Evolutionary conservation across 2,888 invertebrate species (phyloP), one percentile per base, ranked within the genome.

Genomic region (Cataglyphis altisquamis): DNA sequence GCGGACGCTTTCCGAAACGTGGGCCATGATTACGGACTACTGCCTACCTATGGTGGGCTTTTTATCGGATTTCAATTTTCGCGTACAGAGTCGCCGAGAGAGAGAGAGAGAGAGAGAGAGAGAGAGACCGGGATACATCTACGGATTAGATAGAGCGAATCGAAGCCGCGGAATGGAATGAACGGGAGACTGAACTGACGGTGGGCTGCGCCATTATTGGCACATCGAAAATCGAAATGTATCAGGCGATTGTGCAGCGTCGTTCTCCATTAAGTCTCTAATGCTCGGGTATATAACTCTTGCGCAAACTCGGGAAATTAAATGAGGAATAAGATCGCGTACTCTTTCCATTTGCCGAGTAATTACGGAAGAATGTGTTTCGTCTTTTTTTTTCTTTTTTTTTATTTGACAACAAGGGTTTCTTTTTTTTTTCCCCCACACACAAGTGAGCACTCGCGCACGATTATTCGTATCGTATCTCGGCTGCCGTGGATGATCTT

Each of bases 211-310:
- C 86, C 87, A 90, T 90, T 90, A 90, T 88, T 88, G 89, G 87
- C 70, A 83, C 86, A 87, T 86, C 83, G 91, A 91, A 90, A 91
- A 91, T 91, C 87, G 89, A 88, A 89, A 84, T 91, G 90, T 90
- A 90, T 90, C 87, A 86, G 72, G 41, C 81, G 91, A 85, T 87
- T 88, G 86, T 83, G 78, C 70, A 82, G 88, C 88, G 41, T 57
- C 67, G 2, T 12, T 57, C 55, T 18, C 55, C 57, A 77, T 57
- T 77, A 67, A 77, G 67, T 67, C 67, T 39, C 67, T 41, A 55
- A 55, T 48, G 29, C 15, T 15, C 67, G 36, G 29, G 12, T 25
- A 36, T 12, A 48, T 6, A 29, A 8, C 63, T n/a, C 21, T 39
- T 15, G 45, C n/a, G 64, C 64, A 25, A 64, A 25, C 21, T 67